These are phyloP conservation scores for Kryptopterus vitreolus DNA, from an alignment of 2,797 vertebrate genomes.

Conservation along the genomic window DNA sequence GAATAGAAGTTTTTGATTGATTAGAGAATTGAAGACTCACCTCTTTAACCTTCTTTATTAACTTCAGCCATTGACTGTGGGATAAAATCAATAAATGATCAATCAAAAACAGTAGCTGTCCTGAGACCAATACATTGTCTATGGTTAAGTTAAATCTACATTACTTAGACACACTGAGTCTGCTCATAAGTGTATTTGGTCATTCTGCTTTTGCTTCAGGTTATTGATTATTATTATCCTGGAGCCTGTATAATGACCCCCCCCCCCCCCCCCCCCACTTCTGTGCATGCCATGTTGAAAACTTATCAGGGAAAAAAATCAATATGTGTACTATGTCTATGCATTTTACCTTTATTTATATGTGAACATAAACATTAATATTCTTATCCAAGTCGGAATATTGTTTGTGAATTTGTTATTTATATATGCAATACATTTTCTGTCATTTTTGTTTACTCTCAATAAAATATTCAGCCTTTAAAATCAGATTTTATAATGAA, in stretches of 20 bases:
- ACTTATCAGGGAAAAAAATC: too few relatives aligned
- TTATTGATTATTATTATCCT: neutral
- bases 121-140: neutral
- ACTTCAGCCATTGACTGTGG: constrained; percentile 78
- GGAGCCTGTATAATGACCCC: too few relatives aligned
- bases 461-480: neutral
- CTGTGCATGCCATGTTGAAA: too few relatives aligned
- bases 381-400: neutral
- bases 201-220: neutral
- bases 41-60: constrained; percentile 82
- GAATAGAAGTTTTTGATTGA: neutral
- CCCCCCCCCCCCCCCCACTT: too few relatives aligned
- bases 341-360: neutral
- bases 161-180: neutral
- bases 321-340: too few relatives aligned
- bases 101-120: neutral
- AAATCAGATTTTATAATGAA: too few relatives aligned
- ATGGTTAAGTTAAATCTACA: neutral
- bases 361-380: neutral
- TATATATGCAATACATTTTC: neutral
- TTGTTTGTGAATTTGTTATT: neutral
- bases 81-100: neutral
- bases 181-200: neutral
- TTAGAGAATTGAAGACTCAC: constrained; percentile 64
- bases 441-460: neutral